These are phyloP conservation scores for Corydoras sp. DNA, from an alignment of 2,113 vertebrate species.

Conservation along the genomic window DNA sequence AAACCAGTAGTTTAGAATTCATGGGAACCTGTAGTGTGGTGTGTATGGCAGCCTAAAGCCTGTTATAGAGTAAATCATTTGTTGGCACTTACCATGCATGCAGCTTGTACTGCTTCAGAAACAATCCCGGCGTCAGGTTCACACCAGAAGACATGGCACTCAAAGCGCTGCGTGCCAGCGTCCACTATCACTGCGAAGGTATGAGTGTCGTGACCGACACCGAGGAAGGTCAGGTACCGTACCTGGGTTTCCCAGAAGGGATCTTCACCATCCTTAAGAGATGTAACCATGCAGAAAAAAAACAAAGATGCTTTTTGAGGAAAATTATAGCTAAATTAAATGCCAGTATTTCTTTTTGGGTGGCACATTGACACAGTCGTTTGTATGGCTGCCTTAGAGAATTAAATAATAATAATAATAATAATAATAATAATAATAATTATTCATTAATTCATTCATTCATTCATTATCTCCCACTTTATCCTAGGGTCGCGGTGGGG, in stretches of 20 bases:
- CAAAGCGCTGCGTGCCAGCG: constrained; percentile 82
- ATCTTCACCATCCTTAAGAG: constrained; percentile 65
- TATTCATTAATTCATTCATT: too few relatives aligned
- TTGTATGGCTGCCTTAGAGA: too few relatives aligned
- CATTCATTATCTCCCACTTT: too few relatives aligned
- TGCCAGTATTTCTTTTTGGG: too few relatives aligned
- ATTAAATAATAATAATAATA: too few relatives aligned
- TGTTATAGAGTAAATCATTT: background rate
- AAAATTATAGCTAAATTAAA: too few relatives aligned
- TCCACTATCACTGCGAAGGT: constrained; percentile 95
- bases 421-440: too few relatives aligned
- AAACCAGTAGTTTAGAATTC: background rate
- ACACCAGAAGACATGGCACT: constrained; percentile 96
- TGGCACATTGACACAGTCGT: background rate
- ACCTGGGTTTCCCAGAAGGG: constrained; percentile 88
- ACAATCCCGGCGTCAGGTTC: constrained; percentile 85
- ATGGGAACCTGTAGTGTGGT: background rate
- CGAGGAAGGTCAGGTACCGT: constrained; percentile 91
- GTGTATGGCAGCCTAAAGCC: background rate
- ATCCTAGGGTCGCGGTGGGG: too few relatives aligned
- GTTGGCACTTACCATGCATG: constrained; percentile 83
- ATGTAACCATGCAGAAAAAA: background rate
- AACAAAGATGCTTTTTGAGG: background rate
- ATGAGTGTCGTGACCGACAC: constrained; percentile 86
- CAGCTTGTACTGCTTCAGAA: constrained; percentile 92